phyloP scores from a whole-genome alignment of 2,797 vertebrate species.

The Enteromius treurensis region DNA sequence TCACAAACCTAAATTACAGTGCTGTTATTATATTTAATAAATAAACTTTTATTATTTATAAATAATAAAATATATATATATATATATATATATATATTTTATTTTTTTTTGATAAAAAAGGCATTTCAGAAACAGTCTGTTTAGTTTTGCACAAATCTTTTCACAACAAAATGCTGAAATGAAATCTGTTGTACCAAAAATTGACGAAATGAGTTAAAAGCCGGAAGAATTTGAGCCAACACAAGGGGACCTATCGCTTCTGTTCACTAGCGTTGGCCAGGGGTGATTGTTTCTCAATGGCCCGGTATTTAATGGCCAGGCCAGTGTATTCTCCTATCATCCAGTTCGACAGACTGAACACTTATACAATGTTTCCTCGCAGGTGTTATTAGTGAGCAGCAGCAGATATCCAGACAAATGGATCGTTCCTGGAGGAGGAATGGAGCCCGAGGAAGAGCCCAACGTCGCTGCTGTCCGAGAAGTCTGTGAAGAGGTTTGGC shows the following conservation, averaged over 20 bases:
- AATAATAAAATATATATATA: too few species aligned
- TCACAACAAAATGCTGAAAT: neutral
- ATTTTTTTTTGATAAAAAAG: too few species aligned
- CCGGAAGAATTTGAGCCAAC: neutral
- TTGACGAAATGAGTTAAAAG: neutral
- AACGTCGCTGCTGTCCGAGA: constrained; percentile 90
- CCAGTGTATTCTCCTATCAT: neutral
- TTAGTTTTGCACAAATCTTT: neutral
- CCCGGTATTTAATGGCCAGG: neutral
- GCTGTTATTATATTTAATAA: neutral
- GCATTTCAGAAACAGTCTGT: too few species aligned
- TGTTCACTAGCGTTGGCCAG: neutral
- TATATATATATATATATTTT: too few species aligned
- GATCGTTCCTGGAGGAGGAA: constrained; percentile 98
- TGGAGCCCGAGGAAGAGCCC: constrained; percentile 98
- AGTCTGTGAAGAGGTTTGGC: constrained; percentile 95
- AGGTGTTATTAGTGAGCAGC: constrained; percentile 98
- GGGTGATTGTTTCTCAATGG: neutral
- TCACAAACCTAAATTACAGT: neutral
- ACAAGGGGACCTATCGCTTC: neutral
- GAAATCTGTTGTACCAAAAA: neutral
- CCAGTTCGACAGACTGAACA: neutral
- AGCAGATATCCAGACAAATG: constrained; percentile 97
- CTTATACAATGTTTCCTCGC: constrained; percentile 29
- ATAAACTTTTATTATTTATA: neutral